Conservation (phyloP, 2,888 invertebrate genomes). For the Zaprionus lineosus region DNA sequence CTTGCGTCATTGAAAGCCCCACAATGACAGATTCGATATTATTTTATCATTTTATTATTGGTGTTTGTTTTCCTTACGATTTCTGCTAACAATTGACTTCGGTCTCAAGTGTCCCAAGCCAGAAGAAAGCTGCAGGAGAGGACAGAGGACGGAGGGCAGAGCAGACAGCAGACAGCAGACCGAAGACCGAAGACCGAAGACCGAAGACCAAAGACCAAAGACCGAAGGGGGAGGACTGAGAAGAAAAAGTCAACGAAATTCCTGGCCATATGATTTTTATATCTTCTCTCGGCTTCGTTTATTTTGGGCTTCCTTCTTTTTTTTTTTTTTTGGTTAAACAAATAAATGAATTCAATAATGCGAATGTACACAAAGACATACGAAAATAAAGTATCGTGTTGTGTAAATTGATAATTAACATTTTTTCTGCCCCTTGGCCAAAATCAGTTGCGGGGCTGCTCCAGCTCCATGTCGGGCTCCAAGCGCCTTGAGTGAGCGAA, state of each 20-base stretch:
- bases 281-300: neutral
- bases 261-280: too few relatives aligned
- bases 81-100: conserved; percentile 36
- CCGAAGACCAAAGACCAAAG: too few relatives aligned
- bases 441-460: too few relatives aligned
- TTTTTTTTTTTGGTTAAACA: conserved; percentile 21
- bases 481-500: too few relatives aligned
- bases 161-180: too few relatives aligned
- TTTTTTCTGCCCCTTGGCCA: conserved; percentile 25
- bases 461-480: conserved; percentile 15
- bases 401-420: conserved; percentile 54
- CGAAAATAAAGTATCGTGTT: conserved; percentile 19
- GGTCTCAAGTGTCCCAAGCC: too few relatives aligned
- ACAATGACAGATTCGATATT: conserved; percentile 14
- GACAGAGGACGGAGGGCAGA: too few relatives aligned
- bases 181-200: too few relatives aligned
- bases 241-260: too few relatives aligned
- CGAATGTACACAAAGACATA: conserved; percentile 11
- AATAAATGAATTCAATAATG: conserved; percentile 33
- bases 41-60: conserved; percentile 19
- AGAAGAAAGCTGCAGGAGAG: too few relatives aligned
- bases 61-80: conserved; percentile 20
- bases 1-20: conserved; percentile 36
- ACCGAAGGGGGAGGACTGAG: too few relatives aligned
- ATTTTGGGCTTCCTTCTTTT: neutral